phyloP scores from a whole-genome alignment of 2,888 invertebrate species.

The Sussaba pulchella region DNA sequence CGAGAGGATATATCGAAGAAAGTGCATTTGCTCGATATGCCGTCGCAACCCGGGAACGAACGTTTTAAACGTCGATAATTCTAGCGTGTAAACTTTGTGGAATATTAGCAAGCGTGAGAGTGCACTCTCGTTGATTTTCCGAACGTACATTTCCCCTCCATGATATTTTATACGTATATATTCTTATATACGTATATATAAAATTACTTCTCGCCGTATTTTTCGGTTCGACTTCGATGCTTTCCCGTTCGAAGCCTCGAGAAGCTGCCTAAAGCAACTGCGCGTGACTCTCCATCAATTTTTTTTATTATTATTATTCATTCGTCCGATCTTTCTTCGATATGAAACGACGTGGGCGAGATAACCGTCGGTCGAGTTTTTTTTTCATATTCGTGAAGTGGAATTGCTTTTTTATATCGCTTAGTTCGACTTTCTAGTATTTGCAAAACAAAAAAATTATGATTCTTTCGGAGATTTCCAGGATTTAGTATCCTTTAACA shows the following conservation, averaged over 20 bases:
- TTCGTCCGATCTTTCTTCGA: constrained; percentile 34
- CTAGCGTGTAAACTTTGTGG: neutral
- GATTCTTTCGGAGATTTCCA: neutral
- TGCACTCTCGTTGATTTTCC: constrained; percentile 48
- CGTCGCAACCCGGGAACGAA: constrained; percentile 4
- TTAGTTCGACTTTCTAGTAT: constrained; percentile 5
- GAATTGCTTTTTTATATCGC: neutral
- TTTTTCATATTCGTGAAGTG: neutral
- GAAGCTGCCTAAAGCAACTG: too few species aligned
- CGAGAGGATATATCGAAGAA: constrained; percentile 44
- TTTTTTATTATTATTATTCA: neutral
- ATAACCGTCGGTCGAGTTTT: constrained; percentile 4
- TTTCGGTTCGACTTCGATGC: constrained; percentile 39
- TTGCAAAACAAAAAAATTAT: neutral
- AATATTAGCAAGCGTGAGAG: constrained; percentile 25
- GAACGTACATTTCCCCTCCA: constrained; percentile 27
- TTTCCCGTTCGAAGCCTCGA: too few species aligned
- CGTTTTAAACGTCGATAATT: constrained; percentile 40
- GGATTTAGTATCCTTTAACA: neutral
- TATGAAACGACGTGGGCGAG: constrained; percentile 11
- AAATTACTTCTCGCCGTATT: neutral
- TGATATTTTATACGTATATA: too few species aligned
- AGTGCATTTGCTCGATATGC: constrained; percentile 39
- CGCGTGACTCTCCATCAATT: constrained; percentile 29
- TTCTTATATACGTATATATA: neutral